These are phyloP conservation scores for Rhinoraja longicauda DNA, from an alignment of 2,797 vertebrate species.

Conservation along the genomic window DNA sequence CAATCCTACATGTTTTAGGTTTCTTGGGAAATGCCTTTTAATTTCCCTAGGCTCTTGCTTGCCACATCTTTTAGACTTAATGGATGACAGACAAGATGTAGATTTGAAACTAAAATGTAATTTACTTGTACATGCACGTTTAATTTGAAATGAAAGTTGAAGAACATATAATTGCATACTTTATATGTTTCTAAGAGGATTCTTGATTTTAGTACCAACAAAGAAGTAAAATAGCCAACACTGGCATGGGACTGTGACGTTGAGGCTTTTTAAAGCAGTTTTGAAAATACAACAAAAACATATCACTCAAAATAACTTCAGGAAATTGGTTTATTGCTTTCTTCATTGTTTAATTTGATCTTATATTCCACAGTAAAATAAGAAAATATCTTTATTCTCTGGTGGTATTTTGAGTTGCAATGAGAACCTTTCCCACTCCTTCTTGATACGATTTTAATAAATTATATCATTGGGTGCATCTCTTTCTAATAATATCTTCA, in stretches of 20 bases:
- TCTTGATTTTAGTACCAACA: neutral
- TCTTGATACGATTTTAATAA: neutral
- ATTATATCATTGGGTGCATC: neutral
- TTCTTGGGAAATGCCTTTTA: neutral
- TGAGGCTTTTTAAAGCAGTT: neutral
- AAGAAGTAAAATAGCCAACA: neutral
- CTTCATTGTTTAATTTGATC: too few species aligned
- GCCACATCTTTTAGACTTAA: neutral
- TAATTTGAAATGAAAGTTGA: neutral
- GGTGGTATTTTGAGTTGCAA: too few species aligned
- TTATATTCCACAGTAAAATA: neutral
- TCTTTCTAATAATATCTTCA: neutral
- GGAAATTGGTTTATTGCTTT: neutral
- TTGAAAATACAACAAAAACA: neutral
- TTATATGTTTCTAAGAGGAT: neutral
- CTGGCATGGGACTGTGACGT: neutral
- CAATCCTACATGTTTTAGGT: neutral
- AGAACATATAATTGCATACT: neutral
- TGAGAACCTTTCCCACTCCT: neutral
- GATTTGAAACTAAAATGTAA: neutral
- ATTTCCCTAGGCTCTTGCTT: too few species aligned
- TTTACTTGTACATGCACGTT: neutral
- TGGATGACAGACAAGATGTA: neutral
- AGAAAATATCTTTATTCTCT: neutral
- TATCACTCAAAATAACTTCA: neutral